A percentile compares a stretch with the other conserved stretches of the same genome.
phyloP scores from a whole-genome alignment of 2,113 vertebrate species.

The Rana temporaria region DNA sequence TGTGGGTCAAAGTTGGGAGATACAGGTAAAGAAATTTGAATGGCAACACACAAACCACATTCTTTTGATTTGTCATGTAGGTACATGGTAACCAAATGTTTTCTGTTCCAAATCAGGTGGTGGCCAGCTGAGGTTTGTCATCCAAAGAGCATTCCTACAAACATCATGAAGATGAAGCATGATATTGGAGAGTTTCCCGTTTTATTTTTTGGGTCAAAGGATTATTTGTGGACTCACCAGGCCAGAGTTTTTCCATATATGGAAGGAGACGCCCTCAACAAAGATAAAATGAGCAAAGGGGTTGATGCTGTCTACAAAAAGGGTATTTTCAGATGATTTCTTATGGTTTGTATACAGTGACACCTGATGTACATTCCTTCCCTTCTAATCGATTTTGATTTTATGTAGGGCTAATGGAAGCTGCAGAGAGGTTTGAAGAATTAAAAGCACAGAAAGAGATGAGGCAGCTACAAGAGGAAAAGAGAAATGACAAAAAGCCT shows the following conservation, averaged over 20 bases:
- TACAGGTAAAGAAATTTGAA: conserved; percentile 84
- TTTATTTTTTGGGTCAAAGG: conserved; percentile 97
- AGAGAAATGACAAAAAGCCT: conserved; percentile 94
- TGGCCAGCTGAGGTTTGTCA: conserved; percentile 98
- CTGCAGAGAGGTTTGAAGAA: conserved; percentile 90
- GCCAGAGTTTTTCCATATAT: conserved; percentile 97
- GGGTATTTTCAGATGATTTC: conserved; percentile 73
- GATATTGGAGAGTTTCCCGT: conserved; percentile 96
- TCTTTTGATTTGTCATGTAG: neutral
- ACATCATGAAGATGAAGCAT: conserved; percentile 95
- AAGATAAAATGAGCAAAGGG: conserved; percentile 96
- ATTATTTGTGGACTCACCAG: conserved; percentile 98
- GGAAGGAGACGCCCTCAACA: conserved; percentile 97
- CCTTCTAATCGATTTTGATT: conserved; percentile 6
- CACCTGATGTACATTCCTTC: neutral
- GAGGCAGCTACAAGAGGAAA: conserved; percentile 93
- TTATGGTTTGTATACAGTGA: neutral
- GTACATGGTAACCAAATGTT: neutral
- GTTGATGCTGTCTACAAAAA: conserved; percentile 95
- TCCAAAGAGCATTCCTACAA: conserved; percentile 90
- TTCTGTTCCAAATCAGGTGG: conserved; percentile 79
- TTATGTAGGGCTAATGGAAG: conserved; percentile 89
- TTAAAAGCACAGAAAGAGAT: conserved; percentile 94
- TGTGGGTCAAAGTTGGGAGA: conserved; percentile 97
- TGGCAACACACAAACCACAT: too few species aligned